Conservation (phyloP, 2,113 vertebrate species). For the Pongo pygmaeus region DNA sequence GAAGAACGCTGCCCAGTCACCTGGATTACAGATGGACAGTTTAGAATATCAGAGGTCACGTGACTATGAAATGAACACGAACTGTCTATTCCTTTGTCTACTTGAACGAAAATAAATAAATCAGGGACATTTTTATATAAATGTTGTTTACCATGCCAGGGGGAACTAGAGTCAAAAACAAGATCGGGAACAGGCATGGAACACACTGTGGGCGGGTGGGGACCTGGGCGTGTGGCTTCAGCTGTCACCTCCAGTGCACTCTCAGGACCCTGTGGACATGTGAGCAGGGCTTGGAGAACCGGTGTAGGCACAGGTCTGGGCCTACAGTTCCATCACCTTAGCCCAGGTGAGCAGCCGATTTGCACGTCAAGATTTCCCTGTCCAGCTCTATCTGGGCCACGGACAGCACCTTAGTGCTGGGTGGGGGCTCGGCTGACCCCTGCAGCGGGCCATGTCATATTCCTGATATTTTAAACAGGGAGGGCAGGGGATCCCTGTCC, state of each 20-base stretch:
- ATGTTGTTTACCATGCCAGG: not conserved
- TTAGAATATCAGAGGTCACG: not conserved
- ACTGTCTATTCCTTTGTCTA: rapidly evolving
- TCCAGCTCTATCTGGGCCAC: not conserved
- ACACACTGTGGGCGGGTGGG: no score
- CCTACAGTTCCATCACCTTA: not conserved
- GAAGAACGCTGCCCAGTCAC: rapidly evolving
- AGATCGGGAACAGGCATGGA: rapidly evolving
- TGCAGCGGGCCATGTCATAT: not conserved
- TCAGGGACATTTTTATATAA: not conserved
- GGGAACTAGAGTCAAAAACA: not conserved
- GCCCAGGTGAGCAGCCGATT: not conserved
- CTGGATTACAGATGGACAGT: not conserved
- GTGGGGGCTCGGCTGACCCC: not conserved
- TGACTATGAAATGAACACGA: not conserved
- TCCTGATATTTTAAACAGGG: not conserved
- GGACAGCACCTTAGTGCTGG: rapidly evolving
- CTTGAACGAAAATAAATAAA: not conserved
- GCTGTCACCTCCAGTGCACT: not conserved
- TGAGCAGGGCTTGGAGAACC: not conserved
- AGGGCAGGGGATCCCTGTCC: not conserved
- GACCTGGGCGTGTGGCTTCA: not conserved
- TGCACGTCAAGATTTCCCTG: not conserved
- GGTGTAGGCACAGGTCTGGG: not conserved
- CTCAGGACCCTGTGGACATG: not conserved